A percentile compares a stretch with the other conserved stretches of the same genome.
Conservation (phyloP, 2,797 vertebrate species). For the Cynodonichthys magdalenae region DNA sequence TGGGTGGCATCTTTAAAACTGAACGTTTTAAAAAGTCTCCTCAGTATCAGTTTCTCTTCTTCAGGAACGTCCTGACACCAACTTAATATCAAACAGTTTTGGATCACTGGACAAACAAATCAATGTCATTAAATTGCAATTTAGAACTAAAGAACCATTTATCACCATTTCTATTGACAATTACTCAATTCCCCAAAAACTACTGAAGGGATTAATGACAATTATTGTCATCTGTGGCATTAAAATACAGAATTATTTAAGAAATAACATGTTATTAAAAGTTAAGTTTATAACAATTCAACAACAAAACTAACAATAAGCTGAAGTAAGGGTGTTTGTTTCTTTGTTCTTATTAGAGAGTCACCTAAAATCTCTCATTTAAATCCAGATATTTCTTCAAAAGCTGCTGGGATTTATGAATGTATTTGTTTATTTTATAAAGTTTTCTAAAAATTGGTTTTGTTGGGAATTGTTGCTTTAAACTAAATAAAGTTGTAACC, state of each 20-base stretch:
- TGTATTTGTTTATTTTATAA: no score
- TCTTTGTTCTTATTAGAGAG: neutral
- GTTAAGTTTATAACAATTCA: constrained; percentile 6
- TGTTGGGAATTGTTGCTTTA: no score
- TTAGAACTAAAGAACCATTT: constrained; percentile 3
- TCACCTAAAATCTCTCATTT: neutral
- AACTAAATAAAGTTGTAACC: no score
- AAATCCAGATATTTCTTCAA: no score
- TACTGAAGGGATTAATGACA: constrained; percentile 9
- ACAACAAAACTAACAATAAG: neutral
- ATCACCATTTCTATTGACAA: constrained; percentile 1
- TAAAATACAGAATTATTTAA: constrained; percentile 7
- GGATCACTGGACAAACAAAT: constrained; percentile 1
- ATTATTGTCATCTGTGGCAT: neutral
- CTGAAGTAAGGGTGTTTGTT: neutral
- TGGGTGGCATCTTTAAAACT: neutral
- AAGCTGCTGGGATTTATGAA: no score
- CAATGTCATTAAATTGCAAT: constrained; percentile 5
- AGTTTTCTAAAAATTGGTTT: no score
- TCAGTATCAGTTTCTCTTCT: neutral
- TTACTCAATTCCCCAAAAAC: constrained; percentile 10
- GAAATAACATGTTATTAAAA: constrained; percentile 5
- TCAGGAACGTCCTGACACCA: neutral
- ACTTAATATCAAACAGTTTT: neutral
- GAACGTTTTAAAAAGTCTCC: neutral